Evolutionary conservation across 2,888 invertebrate species (phyloP).

Genomic region (Pollenia labialis): DNA sequence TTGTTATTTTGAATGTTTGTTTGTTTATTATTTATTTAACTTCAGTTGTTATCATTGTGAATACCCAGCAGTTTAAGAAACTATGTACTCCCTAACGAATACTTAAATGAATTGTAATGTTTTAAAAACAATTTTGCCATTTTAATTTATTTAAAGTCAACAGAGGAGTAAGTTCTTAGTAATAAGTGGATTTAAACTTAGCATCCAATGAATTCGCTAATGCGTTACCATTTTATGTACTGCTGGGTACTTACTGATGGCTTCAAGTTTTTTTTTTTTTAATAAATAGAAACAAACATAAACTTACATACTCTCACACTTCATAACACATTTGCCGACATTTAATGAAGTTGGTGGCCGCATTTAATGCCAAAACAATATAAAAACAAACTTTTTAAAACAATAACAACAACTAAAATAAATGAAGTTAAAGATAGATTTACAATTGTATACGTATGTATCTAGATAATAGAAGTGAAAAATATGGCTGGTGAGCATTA

Average conservation of each 20-base stretch:
- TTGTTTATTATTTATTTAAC: background rate
- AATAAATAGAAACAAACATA: background rate
- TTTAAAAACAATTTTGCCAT: too few relatives aligned
- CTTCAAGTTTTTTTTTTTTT: background rate
- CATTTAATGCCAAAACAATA: constrained; percentile 65
- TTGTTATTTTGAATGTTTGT: constrained; percentile 43
- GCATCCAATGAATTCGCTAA: too few relatives aligned
- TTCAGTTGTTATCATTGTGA: background rate
- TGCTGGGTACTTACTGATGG: constrained; percentile 3
- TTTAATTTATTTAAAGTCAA: too few relatives aligned
- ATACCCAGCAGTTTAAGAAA: constrained; percentile 6
- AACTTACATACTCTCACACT: constrained; percentile 31
- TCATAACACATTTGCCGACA: constrained; percentile 58
- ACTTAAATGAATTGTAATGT: too few relatives aligned
- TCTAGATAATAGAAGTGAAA: background rate
- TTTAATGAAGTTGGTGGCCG: constrained; percentile 64
- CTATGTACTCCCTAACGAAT: too few relatives aligned
- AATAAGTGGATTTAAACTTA: too few relatives aligned
- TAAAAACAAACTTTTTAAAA: constrained; percentile 20
- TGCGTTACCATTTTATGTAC: background rate
- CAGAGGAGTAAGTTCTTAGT: too few relatives aligned
- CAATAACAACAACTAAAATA: background rate
- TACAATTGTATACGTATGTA: background rate
- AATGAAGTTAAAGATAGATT: constrained; percentile 1
- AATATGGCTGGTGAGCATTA: constrained; percentile 35